A percentile compares a stretch with the other conserved stretches of the same genome.
phyloP scores from a whole-genome alignment of 2,888 invertebrate species.

The Coleophora flavipennella region DNA sequence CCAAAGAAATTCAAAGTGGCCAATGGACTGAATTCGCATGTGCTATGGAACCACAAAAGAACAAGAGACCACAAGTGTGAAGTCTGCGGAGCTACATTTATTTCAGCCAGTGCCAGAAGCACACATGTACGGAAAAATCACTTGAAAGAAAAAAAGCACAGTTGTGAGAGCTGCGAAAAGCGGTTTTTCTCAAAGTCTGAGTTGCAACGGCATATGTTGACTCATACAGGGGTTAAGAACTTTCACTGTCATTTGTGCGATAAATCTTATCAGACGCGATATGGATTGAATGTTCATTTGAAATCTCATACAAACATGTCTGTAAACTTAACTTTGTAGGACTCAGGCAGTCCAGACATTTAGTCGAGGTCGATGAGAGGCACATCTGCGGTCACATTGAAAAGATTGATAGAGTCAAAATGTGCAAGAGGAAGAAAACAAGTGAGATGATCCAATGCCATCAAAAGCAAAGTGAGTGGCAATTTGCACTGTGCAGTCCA shows the following conservation, averaged over 20 bases:
- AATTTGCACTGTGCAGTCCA: too few species aligned
- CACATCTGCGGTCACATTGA: too few species aligned
- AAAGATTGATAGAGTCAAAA: too few species aligned
- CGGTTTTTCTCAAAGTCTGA: slow-evolving; percentile 63
- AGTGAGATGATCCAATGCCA: too few species aligned
- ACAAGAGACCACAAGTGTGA: slow-evolving; percentile 63
- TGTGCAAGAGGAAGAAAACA: too few species aligned
- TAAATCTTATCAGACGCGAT: slow-evolving; percentile 63
- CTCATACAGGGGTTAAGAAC: slow-evolving; percentile 63
- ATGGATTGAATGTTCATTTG: slow-evolving; percentile 62
- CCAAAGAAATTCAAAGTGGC: slow-evolving; percentile 66
- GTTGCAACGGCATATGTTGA: slow-evolving; percentile 54
- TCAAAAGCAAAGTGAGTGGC: too few species aligned
- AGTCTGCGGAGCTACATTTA: slow-evolving; percentile 60
- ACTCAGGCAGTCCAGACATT: too few species aligned
- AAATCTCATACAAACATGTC: slow-evolving; percentile 47
- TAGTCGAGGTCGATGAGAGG: too few species aligned
- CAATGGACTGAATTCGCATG: slow-evolving; percentile 55
- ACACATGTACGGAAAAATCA: slow-evolving; percentile 62
- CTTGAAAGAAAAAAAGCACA: slow-evolving; percentile 61
- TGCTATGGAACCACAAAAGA: slow-evolving; percentile 62
- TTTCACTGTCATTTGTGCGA: slow-evolving; percentile 63
- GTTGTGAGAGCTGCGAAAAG: slow-evolving; percentile 58
- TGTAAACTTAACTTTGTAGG: slow-evolving; percentile 15
- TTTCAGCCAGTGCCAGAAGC: slow-evolving; percentile 58